Base-by-base conservation (phyloP, 2,888 invertebrate species). In the Melieria picta region DNA sequence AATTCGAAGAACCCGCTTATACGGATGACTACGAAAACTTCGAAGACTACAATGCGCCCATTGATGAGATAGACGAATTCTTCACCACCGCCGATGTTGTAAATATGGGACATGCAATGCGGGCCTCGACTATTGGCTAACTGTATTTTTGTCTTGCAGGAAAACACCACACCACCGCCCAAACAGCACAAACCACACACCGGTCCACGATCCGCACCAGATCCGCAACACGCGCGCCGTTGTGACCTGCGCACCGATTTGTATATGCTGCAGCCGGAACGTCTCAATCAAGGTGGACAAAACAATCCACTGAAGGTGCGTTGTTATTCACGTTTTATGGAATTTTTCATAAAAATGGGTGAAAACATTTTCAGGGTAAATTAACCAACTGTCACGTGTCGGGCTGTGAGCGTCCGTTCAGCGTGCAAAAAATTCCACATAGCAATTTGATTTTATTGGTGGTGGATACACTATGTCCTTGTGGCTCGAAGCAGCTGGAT, bases 381-480 rank as follows among this genome's bases (percentile, higher is more conserved):
- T 89, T 95, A 60, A 95, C 94, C 55, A 96, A 95, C 85, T 96
- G 95, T 83, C 95, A 94, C 82, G 91, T 92, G 70, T 94, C 94
- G 57, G 95, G 94, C 74, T 96, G 96, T 83, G 95, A 95, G 86
- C 93, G 96, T 82, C 95, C 95, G 45, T 96, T 96, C 88, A 96
- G 95, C 88, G 95, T 96, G 70, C 95, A 96, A 84, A 95, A 95
- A 88, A 94, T 96, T 81, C 94, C 93, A 64, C 93, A 94, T 85
- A 96, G 95, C 83, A 96, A 96, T 89, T 88, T 96, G 80, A 94
- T 96, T 80, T 88, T 96, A 76, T 88, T 96, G 76, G 96, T 95
- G 76, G 95, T 96, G 80, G 95, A 96, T 86, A 95, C 94, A 42
- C 88, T 94, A 78, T 95, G 95, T 85, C 95, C 95, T 65, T 96